These are phyloP conservation scores for Neuroscelio doddi DNA, from an alignment of 2,888 invertebrate genomes.

Conservation along the genomic window DNA sequence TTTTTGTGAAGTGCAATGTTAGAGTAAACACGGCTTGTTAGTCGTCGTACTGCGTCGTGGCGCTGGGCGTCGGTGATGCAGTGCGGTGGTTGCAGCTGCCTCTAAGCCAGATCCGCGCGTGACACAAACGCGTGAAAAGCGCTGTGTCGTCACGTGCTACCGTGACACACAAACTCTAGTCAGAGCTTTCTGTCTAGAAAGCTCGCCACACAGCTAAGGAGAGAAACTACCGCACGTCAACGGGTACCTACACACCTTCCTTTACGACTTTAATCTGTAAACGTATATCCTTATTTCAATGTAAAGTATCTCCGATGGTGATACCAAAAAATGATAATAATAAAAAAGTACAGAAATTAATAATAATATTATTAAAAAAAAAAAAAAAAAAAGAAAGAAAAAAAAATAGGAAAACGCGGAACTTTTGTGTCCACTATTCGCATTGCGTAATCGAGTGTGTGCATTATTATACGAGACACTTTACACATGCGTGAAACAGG, in stretches of 20 bases:
- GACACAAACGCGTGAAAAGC: constrained; percentile 50
- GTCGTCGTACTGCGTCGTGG: constrained; percentile 71
- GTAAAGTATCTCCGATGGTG: constrained; percentile 26
- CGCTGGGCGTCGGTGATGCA: constrained; percentile 71
- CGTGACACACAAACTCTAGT: constrained; percentile 63
- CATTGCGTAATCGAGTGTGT: neutral
- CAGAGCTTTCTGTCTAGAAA: constrained; percentile 68
- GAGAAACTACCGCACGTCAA: constrained; percentile 70
- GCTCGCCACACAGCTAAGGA: constrained; percentile 68
- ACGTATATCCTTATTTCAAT: constrained; percentile 42
- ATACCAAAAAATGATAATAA: constrained; percentile 7
- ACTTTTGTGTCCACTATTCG: constrained; percentile 5
- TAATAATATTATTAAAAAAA: constrained; percentile 7
- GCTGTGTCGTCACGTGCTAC: constrained; percentile 61
- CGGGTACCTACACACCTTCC: constrained; percentile 69
- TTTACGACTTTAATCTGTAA: constrained; percentile 59
- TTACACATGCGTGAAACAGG: neutral
- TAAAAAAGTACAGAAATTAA: constrained; percentile 1
- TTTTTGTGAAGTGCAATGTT: constrained; percentile 61
- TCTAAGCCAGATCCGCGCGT: constrained; percentile 64
- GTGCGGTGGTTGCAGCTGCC: constrained; percentile 70
- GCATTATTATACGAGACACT: neutral
- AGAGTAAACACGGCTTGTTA: constrained; percentile 66
- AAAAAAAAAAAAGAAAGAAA: too few relatives aligned
- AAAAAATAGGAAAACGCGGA: neutral